A percentile compares a stretch with the other conserved stretches of the same genome.
Conservation (phyloP, 2,888 invertebrate genomes). For the Drosophila borealis region DNA sequence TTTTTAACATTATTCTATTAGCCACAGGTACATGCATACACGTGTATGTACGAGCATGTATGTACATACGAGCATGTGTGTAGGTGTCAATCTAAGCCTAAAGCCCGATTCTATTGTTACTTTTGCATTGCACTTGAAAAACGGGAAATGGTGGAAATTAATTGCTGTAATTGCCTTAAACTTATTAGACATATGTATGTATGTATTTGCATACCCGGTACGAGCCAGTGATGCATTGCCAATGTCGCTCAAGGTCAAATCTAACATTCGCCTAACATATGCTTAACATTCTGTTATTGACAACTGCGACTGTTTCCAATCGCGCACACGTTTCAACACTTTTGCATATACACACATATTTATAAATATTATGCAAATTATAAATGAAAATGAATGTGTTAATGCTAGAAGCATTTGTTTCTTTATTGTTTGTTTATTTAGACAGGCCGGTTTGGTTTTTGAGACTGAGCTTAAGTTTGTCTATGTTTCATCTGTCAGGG, state of each 20-base stretch:
- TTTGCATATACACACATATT: slow-evolving; percentile 25
- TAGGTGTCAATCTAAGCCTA: background rate
- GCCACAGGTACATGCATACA: background rate
- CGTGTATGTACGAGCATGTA: background rate
- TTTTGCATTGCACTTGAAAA: slow-evolving; percentile 14
- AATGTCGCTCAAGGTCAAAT: slow-evolving; percentile 72
- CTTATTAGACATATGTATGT: slow-evolving; percentile 6
- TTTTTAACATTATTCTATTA: background rate
- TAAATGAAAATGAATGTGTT: slow-evolving; percentile 65
- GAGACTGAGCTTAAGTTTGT: slow-evolving; percentile 21
- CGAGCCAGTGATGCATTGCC: slow-evolving; percentile 47
- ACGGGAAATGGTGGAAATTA: slow-evolving; percentile 50
- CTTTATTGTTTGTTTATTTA: slow-evolving; percentile 57
- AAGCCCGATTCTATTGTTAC: slow-evolving; percentile 26
- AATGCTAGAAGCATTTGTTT: slow-evolving; percentile 43
- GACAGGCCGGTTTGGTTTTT: slow-evolving; percentile 42
- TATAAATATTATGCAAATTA: slow-evolving; percentile 62
- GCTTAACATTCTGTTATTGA: slow-evolving; percentile 39
- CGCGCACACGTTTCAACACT: slow-evolving; percentile 49
- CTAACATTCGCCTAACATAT: slow-evolving; percentile 51
- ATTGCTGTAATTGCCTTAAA: slow-evolving; percentile 44
- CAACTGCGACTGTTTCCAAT: slow-evolving; percentile 4
- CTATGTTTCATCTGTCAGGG: slow-evolving; percentile 12
- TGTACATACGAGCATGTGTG: background rate
- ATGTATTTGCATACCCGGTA: slow-evolving; percentile 37